phyloP scores from a whole-genome alignment of 2,888 invertebrate genomes.

The Geotrupes spiniger region DNA sequence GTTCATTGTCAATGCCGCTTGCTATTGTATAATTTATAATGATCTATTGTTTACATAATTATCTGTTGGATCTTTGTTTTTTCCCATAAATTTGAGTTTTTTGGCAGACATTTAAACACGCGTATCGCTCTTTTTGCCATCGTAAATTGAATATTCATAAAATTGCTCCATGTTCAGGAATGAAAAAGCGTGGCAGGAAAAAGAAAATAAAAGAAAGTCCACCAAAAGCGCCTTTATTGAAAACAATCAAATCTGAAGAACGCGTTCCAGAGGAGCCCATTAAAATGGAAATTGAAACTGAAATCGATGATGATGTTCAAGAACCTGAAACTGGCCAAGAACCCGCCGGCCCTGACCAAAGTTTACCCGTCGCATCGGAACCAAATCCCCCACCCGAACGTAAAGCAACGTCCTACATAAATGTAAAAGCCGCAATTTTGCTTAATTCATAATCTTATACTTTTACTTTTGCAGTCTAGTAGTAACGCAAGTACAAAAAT shows the following conservation, averaged over 20 bases:
- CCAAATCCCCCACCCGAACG: slow-evolving; percentile 54
- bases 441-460: slow-evolving; percentile 6
- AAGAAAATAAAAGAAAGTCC: slow-evolving; percentile 47
- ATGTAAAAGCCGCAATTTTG: slow-evolving; percentile 52
- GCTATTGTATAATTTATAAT: too few species aligned
- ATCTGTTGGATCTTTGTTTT: too few species aligned
- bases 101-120: too few species aligned
- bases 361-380: slow-evolving; percentile 48
- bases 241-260: slow-evolving; percentile 37
- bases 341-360: slow-evolving; percentile 57
- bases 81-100: too few species aligned
- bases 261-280: slow-evolving; percentile 26
- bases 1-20: too few species aligned
- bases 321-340: slow-evolving; percentile 57
- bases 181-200: slow-evolving; percentile 46
- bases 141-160: too few species aligned
- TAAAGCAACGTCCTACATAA: slow-evolving; percentile 62
- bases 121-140: too few species aligned
- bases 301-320: slow-evolving; percentile 47
- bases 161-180: too few species aligned
- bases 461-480: slow-evolving; percentile 36
- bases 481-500: slow-evolving; percentile 54
- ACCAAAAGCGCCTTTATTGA: slow-evolving; percentile 36
- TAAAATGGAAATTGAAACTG: slow-evolving; percentile 33
- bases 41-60: too few species aligned